These are phyloP conservation scores for Tipula unca DNA, from an alignment of 2,888 invertebrate species.

Conservation along the genomic window DNA sequence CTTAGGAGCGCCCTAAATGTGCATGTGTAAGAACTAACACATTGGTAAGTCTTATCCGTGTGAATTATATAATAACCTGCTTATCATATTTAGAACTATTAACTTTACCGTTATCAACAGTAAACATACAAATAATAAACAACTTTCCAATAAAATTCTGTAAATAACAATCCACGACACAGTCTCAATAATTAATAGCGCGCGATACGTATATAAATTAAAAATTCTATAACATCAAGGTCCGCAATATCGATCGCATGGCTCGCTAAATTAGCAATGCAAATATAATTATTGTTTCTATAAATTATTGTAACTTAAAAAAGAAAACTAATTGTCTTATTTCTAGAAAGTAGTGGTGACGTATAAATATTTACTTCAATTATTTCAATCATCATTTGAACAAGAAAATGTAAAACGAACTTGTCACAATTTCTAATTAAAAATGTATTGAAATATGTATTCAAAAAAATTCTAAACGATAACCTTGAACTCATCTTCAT, in stretches of 20 bases:
- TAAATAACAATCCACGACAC: neutral
- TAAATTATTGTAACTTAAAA: neutral
- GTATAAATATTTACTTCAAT: neutral
- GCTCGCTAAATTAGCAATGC: neutral
- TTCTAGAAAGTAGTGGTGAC: neutral
- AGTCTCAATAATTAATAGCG: neutral
- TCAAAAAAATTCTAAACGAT: neutral
- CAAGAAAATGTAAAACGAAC: neutral
- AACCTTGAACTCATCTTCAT: neutral
- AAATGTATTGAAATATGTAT: neutral
- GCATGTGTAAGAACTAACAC: too few species aligned
- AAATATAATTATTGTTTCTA: neutral
- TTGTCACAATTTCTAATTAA: neutral
- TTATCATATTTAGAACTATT: neutral
- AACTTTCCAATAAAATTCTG: neutral
- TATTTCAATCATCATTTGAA: neutral
- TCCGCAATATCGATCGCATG: neutral
- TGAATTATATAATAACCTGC: neutral
- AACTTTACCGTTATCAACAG: neutral
- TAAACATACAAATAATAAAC: neutral
- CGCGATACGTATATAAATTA: neutral
- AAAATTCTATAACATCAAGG: neutral
- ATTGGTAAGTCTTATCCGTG: neutral
- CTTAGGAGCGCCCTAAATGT: too few species aligned
- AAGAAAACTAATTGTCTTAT: neutral